Percentiles rank a stretch among this genome's conserved stretches.
Conservation (phyloP, 2,797 vertebrate species). For the Lagocephalus sceleratus region DNA sequence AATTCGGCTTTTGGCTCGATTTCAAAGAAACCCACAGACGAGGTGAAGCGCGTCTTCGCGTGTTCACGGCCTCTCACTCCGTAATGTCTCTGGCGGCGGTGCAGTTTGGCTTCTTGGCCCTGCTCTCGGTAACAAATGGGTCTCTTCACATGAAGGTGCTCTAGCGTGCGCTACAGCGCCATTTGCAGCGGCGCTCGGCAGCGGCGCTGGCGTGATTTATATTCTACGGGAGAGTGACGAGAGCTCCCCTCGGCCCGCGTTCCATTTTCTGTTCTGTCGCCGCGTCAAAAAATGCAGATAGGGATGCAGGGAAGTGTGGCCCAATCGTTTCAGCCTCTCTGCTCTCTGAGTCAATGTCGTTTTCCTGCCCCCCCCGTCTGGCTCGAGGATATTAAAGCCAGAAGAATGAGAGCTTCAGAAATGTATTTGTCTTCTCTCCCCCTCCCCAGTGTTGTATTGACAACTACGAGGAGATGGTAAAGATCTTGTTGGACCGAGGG, state of each 20-base stretch:
- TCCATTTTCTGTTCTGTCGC: background rate
- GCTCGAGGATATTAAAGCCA: background rate
- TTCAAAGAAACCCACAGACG: constrained; percentile 48
- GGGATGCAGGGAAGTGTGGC: background rate
- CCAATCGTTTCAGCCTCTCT: background rate
- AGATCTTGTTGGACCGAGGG: constrained; percentile 86
- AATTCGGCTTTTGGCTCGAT: constrained; percentile 34
- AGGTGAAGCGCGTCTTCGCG: constrained; percentile 14
- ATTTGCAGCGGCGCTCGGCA: constrained; percentile 8
- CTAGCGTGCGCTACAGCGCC: background rate
- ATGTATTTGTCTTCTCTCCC: background rate
- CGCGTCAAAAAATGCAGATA: background rate
- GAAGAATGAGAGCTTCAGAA: background rate
- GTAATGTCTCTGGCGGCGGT: constrained; percentile 12
- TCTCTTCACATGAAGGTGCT: constrained; percentile 10
- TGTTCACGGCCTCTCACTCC: constrained; percentile 14
- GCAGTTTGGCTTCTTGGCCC: background rate
- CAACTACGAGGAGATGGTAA: constrained; percentile 97
- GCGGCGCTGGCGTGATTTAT: constrained; percentile 16
- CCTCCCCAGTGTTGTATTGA: constrained; percentile 92
- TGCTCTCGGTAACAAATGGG: constrained; percentile 12
- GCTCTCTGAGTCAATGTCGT: background rate
- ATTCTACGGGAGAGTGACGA: background rate
- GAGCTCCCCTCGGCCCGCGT: constrained; percentile 3
- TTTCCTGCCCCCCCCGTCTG: background rate